Base-by-base conservation (phyloP, 2,113 vertebrate genomes). In the Colinus virginianus region DNA sequence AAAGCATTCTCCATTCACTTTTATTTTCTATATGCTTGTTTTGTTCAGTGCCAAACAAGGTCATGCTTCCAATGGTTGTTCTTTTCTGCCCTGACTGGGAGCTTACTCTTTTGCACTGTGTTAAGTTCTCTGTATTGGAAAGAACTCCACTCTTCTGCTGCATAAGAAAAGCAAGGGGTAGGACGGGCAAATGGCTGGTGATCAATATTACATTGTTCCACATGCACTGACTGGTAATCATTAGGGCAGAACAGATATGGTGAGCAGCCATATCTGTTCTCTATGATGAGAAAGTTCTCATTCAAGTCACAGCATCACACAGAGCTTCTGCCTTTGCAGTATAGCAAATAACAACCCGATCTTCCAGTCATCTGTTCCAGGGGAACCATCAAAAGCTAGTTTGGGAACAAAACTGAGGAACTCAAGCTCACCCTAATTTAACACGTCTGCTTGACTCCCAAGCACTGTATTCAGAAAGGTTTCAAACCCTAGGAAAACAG, bases 11-110 rank as follows among this genome's bases (percentile, higher is more conserved):
- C 88, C 82, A 71, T 80, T 86, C 79, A 46, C 51, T 83, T 93
- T 14, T 66, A 42, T 77, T 55, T 86, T 63, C 85, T 85, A 62
- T 82, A 85, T 85, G 90, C 72, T 95, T 80, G 28, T 87, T 93
- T 93, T 78, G 79, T 82, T 59, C 5, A 2, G 9, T 45, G 82
- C 79, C 90, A 88, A 79, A 82, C 25, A 71, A 80, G 22, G 76
- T 79, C 79, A 48, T 42, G 49, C 56, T 78, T 88, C 88, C 88
- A 95, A 94, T 90, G 38, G 22, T 59, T 42, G 12, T 76, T 80
- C 94, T 96, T 63, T 94, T 71, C 71, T 80, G 34, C 59, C 78
- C 34, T 94, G 55, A 34, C 34, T 83, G 21, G 38, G 67, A 93
- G 28, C 42, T 90, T 85, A 49, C 32, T 90, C 59, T 59, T 83